phyloP scores from a whole-genome alignment of 2,888 invertebrate species.

The Clepsis dumicolana region DNA sequence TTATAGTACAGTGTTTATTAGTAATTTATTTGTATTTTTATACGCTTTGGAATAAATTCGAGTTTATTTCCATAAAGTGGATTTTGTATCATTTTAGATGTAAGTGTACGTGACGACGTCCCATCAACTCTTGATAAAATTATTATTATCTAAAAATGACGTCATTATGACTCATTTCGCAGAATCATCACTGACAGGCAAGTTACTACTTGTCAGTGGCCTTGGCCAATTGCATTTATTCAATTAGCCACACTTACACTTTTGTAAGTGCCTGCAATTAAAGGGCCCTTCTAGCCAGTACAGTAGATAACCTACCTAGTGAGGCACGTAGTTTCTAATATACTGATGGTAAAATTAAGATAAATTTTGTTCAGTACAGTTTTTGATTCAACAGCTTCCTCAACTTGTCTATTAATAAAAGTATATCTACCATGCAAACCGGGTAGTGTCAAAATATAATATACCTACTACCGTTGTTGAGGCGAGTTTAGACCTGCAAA shows the following conservation, averaged over 20 bases:
- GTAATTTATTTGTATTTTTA: constrained; percentile 36
- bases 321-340: no score
- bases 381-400: no score
- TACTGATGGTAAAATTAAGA: no score
- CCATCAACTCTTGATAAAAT: constrained; percentile 14
- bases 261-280: no score
- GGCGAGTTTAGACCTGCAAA: no score
- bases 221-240: not conserved
- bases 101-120: constrained; percentile 1
- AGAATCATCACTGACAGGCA: not conserved
- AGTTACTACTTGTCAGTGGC: not conserved
- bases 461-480: no score
- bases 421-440: no score
- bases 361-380: no score
- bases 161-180: constrained; percentile 6
- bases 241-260: not conserved
- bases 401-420: no score
- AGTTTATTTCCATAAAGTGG: constrained; percentile 8
- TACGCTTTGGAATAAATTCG: constrained; percentile 11
- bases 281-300: no score
- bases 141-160: not conserved
- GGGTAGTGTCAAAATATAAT: no score
- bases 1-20: constrained; percentile 13
- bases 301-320: no score
- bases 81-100: constrained; percentile 11